phyloP scores from a whole-genome alignment of 2,797 vertebrate genomes.

The Steatocranus sp. region DNA sequence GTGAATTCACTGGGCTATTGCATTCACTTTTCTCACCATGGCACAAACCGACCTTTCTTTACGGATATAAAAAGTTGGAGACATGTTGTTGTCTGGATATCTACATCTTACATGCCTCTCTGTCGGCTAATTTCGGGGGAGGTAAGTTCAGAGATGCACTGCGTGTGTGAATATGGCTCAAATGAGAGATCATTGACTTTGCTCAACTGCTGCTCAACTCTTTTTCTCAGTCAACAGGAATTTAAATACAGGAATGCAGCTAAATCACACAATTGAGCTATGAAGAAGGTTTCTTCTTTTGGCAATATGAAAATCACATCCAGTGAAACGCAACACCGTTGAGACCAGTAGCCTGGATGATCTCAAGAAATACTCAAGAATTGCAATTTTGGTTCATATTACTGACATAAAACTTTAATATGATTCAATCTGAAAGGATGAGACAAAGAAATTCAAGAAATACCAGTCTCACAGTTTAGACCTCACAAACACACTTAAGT shows the following conservation, averaged over 20 bases:
- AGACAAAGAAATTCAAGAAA: background rate
- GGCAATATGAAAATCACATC: background rate
- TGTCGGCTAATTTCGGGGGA: rapidly evolving
- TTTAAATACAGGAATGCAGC: background rate
- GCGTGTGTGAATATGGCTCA: background rate
- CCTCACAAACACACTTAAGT: background rate
- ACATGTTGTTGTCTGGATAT: background rate
- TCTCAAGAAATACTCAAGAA: background rate
- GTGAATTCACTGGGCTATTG: background rate
- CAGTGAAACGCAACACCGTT: background rate
- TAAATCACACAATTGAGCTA: background rate
- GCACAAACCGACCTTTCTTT: background rate
- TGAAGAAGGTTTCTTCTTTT: background rate
- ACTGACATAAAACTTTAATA: background rate
- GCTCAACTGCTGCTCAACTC: background rate
- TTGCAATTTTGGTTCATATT: background rate
- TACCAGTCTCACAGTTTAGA: background rate
- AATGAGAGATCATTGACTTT: background rate
- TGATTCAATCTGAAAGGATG: background rate
- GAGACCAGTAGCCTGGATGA: background rate
- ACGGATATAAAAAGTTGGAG: background rate
- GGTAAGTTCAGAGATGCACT: background rate
- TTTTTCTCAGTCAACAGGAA: background rate
- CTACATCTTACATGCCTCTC: background rate
- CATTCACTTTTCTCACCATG: background rate